A percentile compares a stretch with the other conserved stretches of the same genome.
These are phyloP conservation scores for Exaiptasia diaphana DNA, from an alignment of 64 coral and sea anemone species.

Conservation along the genomic window DNA sequence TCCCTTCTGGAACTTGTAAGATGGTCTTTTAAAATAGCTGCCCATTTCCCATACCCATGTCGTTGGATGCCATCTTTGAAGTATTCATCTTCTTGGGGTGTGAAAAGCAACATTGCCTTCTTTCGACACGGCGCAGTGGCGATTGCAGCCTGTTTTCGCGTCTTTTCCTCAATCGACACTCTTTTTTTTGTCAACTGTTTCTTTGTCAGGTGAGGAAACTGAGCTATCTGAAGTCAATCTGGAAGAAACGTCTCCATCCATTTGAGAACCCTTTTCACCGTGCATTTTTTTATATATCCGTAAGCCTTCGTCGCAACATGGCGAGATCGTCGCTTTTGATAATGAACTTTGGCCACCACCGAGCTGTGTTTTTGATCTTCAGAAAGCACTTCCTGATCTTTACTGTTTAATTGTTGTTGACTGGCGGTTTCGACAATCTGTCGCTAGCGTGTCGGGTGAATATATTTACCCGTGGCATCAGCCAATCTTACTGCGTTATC, in stretches of 20 bases:
- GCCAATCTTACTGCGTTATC: not conserved
- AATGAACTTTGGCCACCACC: slow-evolving; percentile 26
- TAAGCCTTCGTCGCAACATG: slow-evolving; percentile 27
- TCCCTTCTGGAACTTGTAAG: not conserved
- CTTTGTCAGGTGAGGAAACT: not conserved
- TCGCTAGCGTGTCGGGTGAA: slow-evolving; percentile 12
- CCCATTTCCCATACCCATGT: slow-evolving; percentile 42
- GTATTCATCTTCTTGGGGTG: slow-evolving; percentile 4
- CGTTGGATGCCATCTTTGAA: not conserved
- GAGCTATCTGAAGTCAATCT: not conserved
- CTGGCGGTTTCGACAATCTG: slow-evolving; percentile 30
- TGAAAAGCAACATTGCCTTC: not conserved
- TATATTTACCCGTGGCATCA: slow-evolving; percentile 9
- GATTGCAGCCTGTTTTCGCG: not conserved
- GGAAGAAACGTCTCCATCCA: not conserved
- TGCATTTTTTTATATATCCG: slow-evolving; percentile 9
- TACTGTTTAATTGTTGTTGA: not conserved
- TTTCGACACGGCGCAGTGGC: not conserved
- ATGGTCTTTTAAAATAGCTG: not conserved
- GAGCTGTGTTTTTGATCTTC: too few species aligned
- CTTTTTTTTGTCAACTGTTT: not conserved
- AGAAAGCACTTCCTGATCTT: slow-evolving; percentile 1
- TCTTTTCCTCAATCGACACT: not conserved
- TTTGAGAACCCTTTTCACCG: not conserved
- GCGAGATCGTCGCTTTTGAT: slow-evolving; percentile 36